phyloP scores from a whole-genome alignment of 2,888 invertebrate species.

The Rhopalosiphum nymphaeae region DNA sequence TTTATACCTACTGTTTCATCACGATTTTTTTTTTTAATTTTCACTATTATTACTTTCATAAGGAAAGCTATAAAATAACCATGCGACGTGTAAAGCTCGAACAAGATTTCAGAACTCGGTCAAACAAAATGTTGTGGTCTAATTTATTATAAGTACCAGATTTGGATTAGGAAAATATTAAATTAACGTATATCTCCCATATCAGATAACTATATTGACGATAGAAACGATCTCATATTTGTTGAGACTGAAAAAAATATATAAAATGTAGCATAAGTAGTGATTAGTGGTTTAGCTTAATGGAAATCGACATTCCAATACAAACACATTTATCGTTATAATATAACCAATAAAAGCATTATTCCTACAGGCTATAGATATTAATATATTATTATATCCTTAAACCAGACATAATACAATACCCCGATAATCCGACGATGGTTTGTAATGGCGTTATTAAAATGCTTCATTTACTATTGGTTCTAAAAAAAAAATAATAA shows the following conservation, averaged over 20 bases:
- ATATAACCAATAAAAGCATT: not conserved
- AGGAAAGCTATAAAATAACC: not conserved
- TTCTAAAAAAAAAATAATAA: not conserved
- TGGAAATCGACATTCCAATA: constrained; percentile 16
- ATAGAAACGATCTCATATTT: not conserved
- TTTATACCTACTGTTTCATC: not conserved
- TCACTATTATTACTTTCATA: constrained; percentile 21
- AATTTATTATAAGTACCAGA: not conserved
- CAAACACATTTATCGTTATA: too few relatives aligned
- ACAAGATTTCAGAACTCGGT: not conserved
- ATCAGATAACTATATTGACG: not conserved
- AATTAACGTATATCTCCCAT: not conserved
- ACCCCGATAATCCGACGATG: not conserved
- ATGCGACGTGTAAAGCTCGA: not conserved
- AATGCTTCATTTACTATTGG: not conserved
- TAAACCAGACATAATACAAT: not conserved
- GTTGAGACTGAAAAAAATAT: not conserved
- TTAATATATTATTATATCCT: not conserved
- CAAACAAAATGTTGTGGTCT: constrained; percentile 35
- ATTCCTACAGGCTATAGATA: not conserved
- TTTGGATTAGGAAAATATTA: not conserved
- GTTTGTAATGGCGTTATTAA: not conserved
- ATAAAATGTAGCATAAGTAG: not conserved
- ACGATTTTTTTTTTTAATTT: not conserved
- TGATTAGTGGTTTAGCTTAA: not conserved